Base-by-base conservation (phyloP, 2,888 invertebrate genomes). In the Drosophila prostipennis region DNA sequence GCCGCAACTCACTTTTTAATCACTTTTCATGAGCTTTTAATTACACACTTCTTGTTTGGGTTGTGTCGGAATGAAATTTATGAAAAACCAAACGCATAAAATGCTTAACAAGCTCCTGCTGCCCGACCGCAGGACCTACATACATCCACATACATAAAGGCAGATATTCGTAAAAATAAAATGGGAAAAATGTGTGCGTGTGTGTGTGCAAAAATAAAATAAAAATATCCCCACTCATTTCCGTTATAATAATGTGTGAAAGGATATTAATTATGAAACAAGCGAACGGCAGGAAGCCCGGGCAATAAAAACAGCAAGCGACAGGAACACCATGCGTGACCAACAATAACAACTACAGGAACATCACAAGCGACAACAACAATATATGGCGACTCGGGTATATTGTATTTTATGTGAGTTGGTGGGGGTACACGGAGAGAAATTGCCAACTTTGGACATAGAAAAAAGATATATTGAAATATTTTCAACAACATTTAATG, bases 191-290 rank as follows among this genome's bases (percentile, higher is more conserved):
- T 49, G 16, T 19, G 5, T 32, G 29, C 14, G 26, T 32, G 16
- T 45, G 37, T 45, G 52, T 40, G 51, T 19, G 46, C 34, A 26
- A 19, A 43, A 72, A 55, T 64, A 58, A 63, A 57, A 64, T 53
- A 72, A 72, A 72, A 73, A 72, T 65, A 72, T 72, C 74, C 65
- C 69, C 74, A 52, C 84, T 73, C 77, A 74, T 88, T 87, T 87
- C 80, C 85, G 81, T 84, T 76, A 87, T 85, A 87, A 85, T 87
- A 89, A 85, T 87, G 84, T 85, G 84, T 81, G 84, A 85, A 85
- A 87, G 84, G 85, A 85, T 85, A 85, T 85, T 85, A 85, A 85
- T 85, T 85, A 85, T 89, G 84, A 84, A 85, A 84, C 87, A 88
- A 87, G 89, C 87, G 67, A 86, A 72, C 65, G 80, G 70, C 89